These are phyloP conservation scores for Cotesia congregata DNA, from an alignment of 2,888 invertebrate genomes.

Conservation along the genomic window DNA sequence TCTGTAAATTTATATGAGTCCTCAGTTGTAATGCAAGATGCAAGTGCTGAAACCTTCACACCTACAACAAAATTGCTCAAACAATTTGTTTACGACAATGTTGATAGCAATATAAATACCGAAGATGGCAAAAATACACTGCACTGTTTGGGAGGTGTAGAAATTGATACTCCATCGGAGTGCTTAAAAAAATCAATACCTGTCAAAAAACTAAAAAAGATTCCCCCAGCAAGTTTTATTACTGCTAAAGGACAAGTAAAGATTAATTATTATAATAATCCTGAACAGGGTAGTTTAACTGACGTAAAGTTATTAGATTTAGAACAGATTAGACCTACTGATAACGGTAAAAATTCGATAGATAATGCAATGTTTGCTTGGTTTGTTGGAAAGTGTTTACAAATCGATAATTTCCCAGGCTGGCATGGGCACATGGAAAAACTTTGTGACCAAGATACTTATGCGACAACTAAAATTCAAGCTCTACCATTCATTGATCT, in stretches of 20 bases:
- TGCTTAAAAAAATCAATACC: background rate
- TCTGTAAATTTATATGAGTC: conserved; percentile 52
- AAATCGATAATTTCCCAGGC: too few relatives aligned
- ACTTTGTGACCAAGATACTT: conserved; percentile 48
- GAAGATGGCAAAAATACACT: conserved; percentile 22
- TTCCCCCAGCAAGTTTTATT: conserved; percentile 33
- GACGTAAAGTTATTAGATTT: conserved; percentile 38
- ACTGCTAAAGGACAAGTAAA: too few relatives aligned
- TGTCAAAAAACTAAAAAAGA: too few relatives aligned
- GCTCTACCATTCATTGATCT: conserved; percentile 43
- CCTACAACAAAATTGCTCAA: background rate
- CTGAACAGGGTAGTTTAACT: conserved; percentile 61
- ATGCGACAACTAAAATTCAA: conserved; percentile 45
- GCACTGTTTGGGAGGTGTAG: conserved; percentile 17
- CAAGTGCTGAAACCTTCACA: conserved; percentile 2
- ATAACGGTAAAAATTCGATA: too few relatives aligned
- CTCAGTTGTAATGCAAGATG: conserved; percentile 39
- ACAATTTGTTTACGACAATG: conserved; percentile 28
- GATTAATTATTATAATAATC: conserved; percentile 51
- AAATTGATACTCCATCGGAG: too few relatives aligned
- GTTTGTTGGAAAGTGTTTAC: too few relatives aligned
- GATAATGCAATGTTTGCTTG: too few relatives aligned
- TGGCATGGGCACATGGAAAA: too few relatives aligned
- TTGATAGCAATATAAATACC: conserved; percentile 16
- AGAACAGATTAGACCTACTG: conserved; percentile 43